phyloP scores from a whole-genome alignment of 1,140 invertebrate genomes.

The Drosophila simulans region DNA sequence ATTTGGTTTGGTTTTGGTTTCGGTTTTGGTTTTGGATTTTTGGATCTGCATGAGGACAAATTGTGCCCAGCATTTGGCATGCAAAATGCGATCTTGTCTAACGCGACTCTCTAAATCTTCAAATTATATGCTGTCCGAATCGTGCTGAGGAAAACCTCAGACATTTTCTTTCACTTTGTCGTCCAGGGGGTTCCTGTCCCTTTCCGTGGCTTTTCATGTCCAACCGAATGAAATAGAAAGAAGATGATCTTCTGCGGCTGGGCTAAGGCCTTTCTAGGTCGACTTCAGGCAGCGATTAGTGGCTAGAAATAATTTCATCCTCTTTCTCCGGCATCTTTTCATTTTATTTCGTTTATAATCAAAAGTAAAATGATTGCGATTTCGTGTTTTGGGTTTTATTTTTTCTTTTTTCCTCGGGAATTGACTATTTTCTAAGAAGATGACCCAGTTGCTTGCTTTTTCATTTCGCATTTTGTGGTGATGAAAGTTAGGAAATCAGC shows the following conservation, averaged over 20 bases:
- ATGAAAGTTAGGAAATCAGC: conserved; percentile 60
- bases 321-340: conserved; percentile 29
- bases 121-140: conserved; percentile 72
- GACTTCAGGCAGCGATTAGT: conserved; percentile 41
- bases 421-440: conserved; percentile 48
- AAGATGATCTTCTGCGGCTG: conserved; percentile 44
- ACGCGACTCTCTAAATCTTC: conserved; percentile 58
- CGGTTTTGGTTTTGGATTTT: conserved; percentile 18
- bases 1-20: conserved; percentile 51
- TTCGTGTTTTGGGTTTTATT: conserved; percentile 68
- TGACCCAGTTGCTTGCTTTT: conserved; percentile 69
- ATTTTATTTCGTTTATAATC: conserved; percentile 74
- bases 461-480: conserved; percentile 54
- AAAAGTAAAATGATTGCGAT: conserved; percentile 80
- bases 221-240: conserved; percentile 59
- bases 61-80: conserved; percentile 72
- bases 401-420: conserved; percentile 17
- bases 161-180: conserved; percentile 55
- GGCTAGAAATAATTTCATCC: conserved; percentile 52
- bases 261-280: conserved; percentile 51
- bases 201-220: conserved; percentile 47
- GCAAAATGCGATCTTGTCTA: conserved; percentile 65
- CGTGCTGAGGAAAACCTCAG: conserved; percentile 43
- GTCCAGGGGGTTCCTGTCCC: conserved; percentile 37
- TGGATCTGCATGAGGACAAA: conserved; percentile 58